Evolutionary conservation across 2,113 vertebrate species (phyloP).

Genomic region (Syngnathus scovelli): DNA sequence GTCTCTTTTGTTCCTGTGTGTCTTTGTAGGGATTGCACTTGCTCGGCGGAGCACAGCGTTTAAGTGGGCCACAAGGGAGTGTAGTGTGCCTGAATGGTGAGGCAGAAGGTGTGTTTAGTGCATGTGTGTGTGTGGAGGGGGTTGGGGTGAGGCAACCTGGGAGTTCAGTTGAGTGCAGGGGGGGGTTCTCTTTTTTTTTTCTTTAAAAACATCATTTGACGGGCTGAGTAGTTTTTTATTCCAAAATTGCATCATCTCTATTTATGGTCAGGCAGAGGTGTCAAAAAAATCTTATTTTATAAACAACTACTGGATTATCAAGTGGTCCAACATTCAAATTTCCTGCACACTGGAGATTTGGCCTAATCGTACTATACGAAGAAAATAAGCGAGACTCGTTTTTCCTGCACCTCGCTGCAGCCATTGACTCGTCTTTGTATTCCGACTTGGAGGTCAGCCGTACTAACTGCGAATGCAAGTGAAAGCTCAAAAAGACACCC

Average conservation of each 20-base stretch:
- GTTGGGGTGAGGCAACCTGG: constrained; percentile 42
- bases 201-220: too few species aligned
- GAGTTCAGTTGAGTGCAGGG: constrained; percentile 45
- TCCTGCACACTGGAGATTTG: too few species aligned
- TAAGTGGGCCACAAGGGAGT: constrained; percentile 79
- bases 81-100: constrained; percentile 64
- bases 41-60: constrained; percentile 68
- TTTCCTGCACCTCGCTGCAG: neutral
- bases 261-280: too few species aligned
- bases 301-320: too few species aligned
- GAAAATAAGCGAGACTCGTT: neutral
- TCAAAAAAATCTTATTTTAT: too few species aligned
- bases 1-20: constrained; percentile 70
- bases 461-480: neutral
- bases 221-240: neutral
- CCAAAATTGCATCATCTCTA: neutral
- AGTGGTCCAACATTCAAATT: too few species aligned
- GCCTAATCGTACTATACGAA: too few species aligned
- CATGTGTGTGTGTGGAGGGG: constrained; percentile 31
- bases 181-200: constrained; percentile 48
- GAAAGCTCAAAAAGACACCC: constrained; percentile 10
- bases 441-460: constrained; percentile 26
- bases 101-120: constrained; percentile 46
- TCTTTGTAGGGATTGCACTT: constrained; percentile 70
- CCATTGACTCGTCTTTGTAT: constrained; percentile 19